phyloP scores from a whole-genome alignment of 2,113 vertebrate species.

The Ophiodon elongatus region DNA sequence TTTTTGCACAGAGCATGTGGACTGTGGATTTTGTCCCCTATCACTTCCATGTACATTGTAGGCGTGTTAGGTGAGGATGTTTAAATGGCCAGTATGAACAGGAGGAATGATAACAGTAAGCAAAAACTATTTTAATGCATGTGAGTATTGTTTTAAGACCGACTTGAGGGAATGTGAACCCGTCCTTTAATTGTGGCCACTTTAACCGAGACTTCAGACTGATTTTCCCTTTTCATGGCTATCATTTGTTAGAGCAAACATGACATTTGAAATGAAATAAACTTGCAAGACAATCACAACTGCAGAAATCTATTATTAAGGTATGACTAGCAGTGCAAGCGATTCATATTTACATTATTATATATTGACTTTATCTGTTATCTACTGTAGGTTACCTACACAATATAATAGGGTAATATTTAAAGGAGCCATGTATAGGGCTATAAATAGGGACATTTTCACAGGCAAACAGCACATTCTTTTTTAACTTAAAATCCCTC shows the following conservation, averaged over 20 bases:
- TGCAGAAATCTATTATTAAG: not conserved
- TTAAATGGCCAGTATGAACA: not conserved
- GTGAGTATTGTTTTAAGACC: not conserved
- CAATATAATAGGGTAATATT: not conserved
- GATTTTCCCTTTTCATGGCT: not conserved
- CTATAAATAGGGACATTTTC: not conserved
- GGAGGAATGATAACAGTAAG: no score
- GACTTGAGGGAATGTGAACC: not conserved
- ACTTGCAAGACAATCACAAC: not conserved
- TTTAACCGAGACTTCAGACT: not conserved
- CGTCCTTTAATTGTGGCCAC: not conserved
- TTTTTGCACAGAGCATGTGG: not conserved
- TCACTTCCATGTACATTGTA: not conserved
- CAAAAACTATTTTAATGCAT: not conserved
- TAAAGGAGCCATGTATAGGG: not conserved
- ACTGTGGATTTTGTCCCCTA: not conserved
- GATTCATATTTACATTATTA: not conserved
- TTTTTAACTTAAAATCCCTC: constrained; percentile 47
- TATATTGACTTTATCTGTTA: not conserved
- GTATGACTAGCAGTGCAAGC: no score
- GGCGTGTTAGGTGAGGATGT: not conserved
- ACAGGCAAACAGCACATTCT: not conserved
- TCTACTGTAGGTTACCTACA: not conserved
- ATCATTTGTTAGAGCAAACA: not conserved
- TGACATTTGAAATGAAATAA: not conserved